Evolutionary conservation across 1,140 invertebrate genomes (phyloP).

Genomic region (Drosophila teissieri): DNA sequence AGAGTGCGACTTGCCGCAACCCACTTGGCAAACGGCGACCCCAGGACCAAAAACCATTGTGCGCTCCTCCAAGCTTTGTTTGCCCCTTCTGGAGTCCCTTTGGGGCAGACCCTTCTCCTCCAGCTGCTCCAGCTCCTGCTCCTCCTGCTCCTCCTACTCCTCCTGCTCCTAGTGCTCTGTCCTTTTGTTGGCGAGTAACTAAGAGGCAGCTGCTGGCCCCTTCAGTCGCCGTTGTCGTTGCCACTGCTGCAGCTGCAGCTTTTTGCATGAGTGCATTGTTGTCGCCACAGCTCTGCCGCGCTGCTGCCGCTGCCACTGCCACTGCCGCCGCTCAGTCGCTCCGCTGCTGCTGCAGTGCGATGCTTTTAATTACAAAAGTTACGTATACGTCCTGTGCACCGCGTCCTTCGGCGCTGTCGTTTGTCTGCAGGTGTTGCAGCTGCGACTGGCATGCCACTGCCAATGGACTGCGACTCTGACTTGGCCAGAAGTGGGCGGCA

Average conservation of each 20-base stretch:
- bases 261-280: constrained; percentile 72
- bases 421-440: constrained; percentile 75
- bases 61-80: constrained; percentile 66
- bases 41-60: constrained; percentile 67
- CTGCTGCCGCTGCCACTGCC: constrained; percentile 1
- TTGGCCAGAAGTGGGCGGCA: constrained; percentile 11
- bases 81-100: constrained; percentile 27
- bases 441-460: constrained; percentile 44
- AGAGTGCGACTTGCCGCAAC: constrained; percentile 33
- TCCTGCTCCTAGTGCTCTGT: constrained; percentile 6
- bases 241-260: constrained; percentile 47
- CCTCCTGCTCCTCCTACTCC: neutral
- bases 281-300: constrained; percentile 25
- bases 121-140: neutral
- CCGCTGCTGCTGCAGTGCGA: constrained; percentile 61
- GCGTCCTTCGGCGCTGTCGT: constrained; percentile 41
- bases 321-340: neutral
- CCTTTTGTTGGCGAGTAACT: constrained; percentile 41
- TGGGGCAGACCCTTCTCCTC: neutral
- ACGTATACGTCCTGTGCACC: constrained; percentile 73
- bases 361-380: constrained; percentile 82
- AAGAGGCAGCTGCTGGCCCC: constrained; percentile 52
- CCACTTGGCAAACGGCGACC: constrained; percentile 49
- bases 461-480: constrained; percentile 51
- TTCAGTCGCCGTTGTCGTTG: neutral